Conservation (phyloP, 1,140 invertebrate genomes). For the Euwallacea fornicatus region DNA sequence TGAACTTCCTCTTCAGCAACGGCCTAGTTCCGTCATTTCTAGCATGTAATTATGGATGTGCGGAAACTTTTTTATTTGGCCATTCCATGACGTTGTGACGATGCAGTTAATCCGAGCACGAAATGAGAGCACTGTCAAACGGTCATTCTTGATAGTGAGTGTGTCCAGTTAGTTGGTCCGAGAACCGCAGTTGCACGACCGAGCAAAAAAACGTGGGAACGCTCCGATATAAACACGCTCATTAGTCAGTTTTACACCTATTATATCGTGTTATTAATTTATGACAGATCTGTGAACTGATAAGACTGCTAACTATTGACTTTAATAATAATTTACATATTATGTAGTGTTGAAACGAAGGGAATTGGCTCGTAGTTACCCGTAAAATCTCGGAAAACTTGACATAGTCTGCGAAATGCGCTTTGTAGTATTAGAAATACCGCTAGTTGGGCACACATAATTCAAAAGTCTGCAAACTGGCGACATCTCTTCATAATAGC, state of each 20-base stretch:
- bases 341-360: too few relatives aligned
- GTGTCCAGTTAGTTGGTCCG: slow-evolving; percentile 5
- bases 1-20: too few relatives aligned
- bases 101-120: neutral
- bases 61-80: too few relatives aligned
- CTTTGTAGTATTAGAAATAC: slow-evolving; percentile 7
- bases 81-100: too few relatives aligned
- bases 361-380: neutral
- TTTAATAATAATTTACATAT: neutral
- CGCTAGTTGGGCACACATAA: slow-evolving; percentile 15
- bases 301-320: neutral
- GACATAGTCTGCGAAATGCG: neutral
- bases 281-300: neutral
- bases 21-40: too few relatives aligned
- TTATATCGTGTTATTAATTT: slow-evolving; percentile 4
- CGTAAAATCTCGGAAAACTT: neutral
- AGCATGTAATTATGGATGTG: too few relatives aligned
- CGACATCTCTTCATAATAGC: slow-evolving; percentile 48
- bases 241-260: slow-evolving; percentile 10
- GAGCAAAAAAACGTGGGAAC: slow-evolving; percentile 14
- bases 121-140: neutral
- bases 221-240: neutral
- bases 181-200: neutral
- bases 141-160: slow-evolving; percentile 9
- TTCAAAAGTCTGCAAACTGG: slow-evolving; percentile 38